Conservation (phyloP, 2,113 vertebrate genomes). For the Nicator chloris region DNA sequence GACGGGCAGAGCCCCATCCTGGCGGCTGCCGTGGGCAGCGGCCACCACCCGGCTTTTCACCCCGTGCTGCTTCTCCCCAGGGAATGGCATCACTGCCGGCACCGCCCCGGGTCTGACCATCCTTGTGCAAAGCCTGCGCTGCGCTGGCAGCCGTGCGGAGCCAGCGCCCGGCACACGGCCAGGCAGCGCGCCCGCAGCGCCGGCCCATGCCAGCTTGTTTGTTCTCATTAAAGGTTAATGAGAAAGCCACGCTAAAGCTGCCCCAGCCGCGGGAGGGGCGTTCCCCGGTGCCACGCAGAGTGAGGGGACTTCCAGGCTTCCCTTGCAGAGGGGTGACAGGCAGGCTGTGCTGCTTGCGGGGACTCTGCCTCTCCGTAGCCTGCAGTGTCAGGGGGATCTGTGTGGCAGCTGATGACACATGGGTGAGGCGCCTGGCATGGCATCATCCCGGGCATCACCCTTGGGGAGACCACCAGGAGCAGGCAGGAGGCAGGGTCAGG, state of each 20-base stretch:
- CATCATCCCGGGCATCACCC: background rate
- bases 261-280: background rate
- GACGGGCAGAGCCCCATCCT: fast-evolving
- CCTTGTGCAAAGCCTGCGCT: background rate
- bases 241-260: background rate
- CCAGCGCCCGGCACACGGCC: background rate
- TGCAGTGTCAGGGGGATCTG: background rate
- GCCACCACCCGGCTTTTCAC: background rate
- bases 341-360: background rate
- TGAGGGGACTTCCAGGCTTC: background rate
- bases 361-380: fast-evolving
- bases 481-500: background rate
- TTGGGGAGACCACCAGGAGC: background rate
- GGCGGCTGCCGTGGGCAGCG: fast-evolving
- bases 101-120: background rate
- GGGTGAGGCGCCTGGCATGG: background rate
- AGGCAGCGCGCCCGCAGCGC: background rate
- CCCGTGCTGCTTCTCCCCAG: background rate
- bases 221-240: constrained; percentile 63
- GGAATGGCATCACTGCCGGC: background rate
- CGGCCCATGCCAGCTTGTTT: constrained; percentile 27
- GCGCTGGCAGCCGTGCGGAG: background rate
- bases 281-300: background rate
- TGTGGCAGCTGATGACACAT: background rate
- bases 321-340: background rate